A percentile compares a stretch with the other conserved stretches of the same genome.
These are phyloP conservation scores for Merluccius polli DNA, from an alignment of 2,797 vertebrate genomes.

Conservation along the genomic window DNA sequence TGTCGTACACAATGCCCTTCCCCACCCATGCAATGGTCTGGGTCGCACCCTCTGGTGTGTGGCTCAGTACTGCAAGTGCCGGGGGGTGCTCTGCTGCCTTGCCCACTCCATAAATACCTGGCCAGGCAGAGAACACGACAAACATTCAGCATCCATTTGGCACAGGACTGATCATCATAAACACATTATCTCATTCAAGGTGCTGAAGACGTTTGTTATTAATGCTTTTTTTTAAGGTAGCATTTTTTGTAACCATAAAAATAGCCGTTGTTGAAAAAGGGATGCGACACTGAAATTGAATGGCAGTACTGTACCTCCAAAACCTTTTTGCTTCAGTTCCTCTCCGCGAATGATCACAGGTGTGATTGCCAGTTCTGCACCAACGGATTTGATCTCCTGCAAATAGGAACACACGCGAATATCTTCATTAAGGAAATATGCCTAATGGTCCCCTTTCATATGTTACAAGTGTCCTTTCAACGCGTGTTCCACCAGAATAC, in stretches of 20 bases:
- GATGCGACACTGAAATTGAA: background rate
- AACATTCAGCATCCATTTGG: background rate
- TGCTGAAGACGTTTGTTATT: too few relatives aligned
- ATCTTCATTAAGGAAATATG: background rate
- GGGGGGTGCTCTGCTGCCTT: constrained; percentile 91
- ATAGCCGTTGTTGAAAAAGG: background rate
- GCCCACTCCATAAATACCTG: constrained; percentile 95
- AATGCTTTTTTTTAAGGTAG: background rate
- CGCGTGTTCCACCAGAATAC: background rate
- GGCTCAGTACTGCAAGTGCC: constrained; percentile 88
- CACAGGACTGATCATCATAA: background rate
- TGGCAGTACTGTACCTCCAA: constrained; percentile 81
- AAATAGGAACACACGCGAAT: constrained; percentile 35
- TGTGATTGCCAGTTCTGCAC: constrained; percentile 83
- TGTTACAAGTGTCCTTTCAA: background rate
- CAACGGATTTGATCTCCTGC: constrained; percentile 92
- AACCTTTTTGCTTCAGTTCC: constrained; percentile 88
- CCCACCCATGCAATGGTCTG: constrained; percentile 99
- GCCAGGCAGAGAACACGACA: background rate
- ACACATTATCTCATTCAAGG: background rate
- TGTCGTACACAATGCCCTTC: constrained; percentile 98
- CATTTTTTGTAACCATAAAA: background rate
- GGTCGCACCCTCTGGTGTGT: constrained; percentile 90
- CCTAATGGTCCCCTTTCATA: background rate
- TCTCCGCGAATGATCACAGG: constrained; percentile 90